A percentile compares a stretch with the other conserved stretches of the same genome.
phyloP scores from a whole-genome alignment of 1,140 invertebrate genomes.

The Oscheius sp. region DNA sequence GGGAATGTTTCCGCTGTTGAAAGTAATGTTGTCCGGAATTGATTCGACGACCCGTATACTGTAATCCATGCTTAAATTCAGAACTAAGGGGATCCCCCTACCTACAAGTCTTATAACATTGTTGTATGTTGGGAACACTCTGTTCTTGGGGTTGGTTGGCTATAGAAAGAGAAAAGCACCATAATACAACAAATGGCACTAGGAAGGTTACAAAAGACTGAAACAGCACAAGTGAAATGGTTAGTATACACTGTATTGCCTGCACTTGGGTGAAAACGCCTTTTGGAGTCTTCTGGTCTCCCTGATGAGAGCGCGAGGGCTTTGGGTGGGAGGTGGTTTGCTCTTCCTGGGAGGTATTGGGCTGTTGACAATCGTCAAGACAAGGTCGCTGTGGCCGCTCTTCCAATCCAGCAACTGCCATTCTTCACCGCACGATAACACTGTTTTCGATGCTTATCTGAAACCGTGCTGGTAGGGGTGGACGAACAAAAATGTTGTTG shows the following conservation, averaged over 20 bases:
- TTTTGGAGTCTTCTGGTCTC: too few species aligned
- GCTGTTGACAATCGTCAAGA: too few species aligned
- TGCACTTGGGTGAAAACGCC: too few species aligned
- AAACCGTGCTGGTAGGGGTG: not conserved
- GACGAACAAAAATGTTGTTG: too few species aligned
- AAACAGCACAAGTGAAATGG: too few species aligned
- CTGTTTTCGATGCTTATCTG: not conserved
- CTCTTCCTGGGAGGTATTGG: too few species aligned
- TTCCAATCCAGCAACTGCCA: not conserved
- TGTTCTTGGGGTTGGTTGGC: not conserved
- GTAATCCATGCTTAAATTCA: conserved; percentile 3
- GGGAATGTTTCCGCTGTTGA: conserved; percentile 25
- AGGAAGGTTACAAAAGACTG: not conserved
- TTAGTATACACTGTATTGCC: too few species aligned
- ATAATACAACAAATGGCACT: not conserved
- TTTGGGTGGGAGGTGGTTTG: too few species aligned
- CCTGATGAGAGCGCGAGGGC: too few species aligned
- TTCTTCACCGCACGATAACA: not conserved
- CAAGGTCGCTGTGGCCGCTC: too few species aligned
- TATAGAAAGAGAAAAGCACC: not conserved
- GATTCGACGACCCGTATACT: conserved; percentile 56
- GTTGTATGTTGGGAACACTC: not conserved
- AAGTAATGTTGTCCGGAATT: conserved; percentile 55
- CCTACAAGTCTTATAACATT: not conserved
- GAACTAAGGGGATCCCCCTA: not conserved